Conservation (phyloP, 2,113 vertebrate species). For the Gambusia holbrooki region DNA sequence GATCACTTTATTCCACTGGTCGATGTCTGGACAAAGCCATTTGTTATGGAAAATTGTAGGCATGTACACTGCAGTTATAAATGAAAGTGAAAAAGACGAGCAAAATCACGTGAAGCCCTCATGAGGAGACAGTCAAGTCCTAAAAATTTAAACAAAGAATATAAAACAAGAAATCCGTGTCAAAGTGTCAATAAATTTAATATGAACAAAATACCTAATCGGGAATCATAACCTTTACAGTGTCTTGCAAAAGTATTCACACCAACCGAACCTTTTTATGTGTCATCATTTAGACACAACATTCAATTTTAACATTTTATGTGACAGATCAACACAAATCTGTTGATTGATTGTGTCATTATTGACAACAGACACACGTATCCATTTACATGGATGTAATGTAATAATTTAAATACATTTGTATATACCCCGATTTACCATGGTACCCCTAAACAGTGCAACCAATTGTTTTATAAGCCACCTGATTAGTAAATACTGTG, state of each 20-base stretch:
- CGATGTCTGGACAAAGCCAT: conserved; percentile 87
- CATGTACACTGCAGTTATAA: not conserved
- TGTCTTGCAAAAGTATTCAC: not conserved
- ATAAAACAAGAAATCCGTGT: not conserved
- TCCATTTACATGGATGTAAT: no score
- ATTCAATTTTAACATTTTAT: not conserved
- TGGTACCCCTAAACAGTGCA: no score
- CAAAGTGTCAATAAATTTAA: not conserved
- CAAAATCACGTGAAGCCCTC: not conserved
- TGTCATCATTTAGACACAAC: not conserved
- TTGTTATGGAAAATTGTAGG: conserved; percentile 84
- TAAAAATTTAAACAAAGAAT: not conserved
- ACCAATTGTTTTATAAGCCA: no score
- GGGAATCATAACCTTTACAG: not conserved
- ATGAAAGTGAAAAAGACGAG: not conserved
- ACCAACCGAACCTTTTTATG: not conserved
- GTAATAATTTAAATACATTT: no score
- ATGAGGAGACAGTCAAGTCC: not conserved
- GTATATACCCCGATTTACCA: no score
- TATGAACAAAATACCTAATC: not conserved
- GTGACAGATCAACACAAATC: not conserved
- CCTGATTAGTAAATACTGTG: no score
- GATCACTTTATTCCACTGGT: conserved; percentile 99
- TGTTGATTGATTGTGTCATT: no score
- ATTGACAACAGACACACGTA: no score